Base-by-base conservation (phyloP, 2,888 invertebrate species). In the Xylophagus ater region DNA sequence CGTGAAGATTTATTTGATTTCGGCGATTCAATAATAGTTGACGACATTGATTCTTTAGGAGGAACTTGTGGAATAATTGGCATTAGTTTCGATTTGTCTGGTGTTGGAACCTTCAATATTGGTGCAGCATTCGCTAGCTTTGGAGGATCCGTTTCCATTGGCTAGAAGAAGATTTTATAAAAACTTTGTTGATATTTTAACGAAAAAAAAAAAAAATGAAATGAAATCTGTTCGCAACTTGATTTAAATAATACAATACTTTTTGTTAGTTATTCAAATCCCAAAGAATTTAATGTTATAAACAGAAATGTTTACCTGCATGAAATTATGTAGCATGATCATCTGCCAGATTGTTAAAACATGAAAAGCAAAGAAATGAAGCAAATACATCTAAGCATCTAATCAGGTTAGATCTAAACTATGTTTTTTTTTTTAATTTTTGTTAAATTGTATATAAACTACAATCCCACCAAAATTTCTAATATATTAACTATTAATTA, bases 301-400 rank as follows among this genome's bases (percentile, higher is more conserved):
- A n/a, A n/a, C n/a, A n/a, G n/a, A n/a, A 38, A 23, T 13, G 21
- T 51, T 61, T 62, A 62, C 62, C 62, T 62, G 62, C 41, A 62
- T 62, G 26, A 25, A 38, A 51, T 56, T 59, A 54, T 61, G 60
- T 43, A 62, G 60, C 41, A 57, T 58, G 54, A 58, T 52, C 56
- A 57, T 58, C 60, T 61, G 59, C 51, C 52, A 53, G 38, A 38
- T 31, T 13, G 38, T 32, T 38, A 26, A n/a, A 40, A 29, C 34
- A 34, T 40, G 34, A 34, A 30, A 34, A 34, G 30, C 34, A 40
- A 39, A 35, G 30, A 33, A 38, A 38, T 33, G 31, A 38, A 36
- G 37, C 38, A 33, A 36, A 40, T 44, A 44, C 35, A 40, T 32
- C 38, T 30, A 25, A 34, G 23, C 20, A 34, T 13, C 29, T 20